Conservation (phyloP, 2,113 vertebrate species). For the Piaya cayana region DNA sequence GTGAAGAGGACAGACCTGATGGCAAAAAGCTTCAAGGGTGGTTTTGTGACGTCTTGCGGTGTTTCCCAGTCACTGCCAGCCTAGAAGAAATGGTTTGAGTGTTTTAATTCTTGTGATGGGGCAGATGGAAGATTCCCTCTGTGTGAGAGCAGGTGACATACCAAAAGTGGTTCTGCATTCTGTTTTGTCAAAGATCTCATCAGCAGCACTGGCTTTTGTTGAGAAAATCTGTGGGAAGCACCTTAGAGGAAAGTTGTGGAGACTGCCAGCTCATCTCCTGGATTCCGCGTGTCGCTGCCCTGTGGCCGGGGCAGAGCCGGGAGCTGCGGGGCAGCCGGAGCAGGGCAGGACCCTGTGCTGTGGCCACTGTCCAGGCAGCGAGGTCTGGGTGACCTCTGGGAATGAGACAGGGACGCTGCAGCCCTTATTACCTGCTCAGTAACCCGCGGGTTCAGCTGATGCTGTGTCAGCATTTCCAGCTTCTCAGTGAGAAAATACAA, state of each 20-base stretch:
- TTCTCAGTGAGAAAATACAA: background rate
- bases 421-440: background rate
- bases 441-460: accelerated
- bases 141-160: background rate
- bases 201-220: background rate
- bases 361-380: background rate
- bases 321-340: background rate
- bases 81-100: background rate
- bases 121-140: background rate
- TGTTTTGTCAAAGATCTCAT: slow-evolving; percentile 15
- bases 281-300: no score
- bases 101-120: background rate
- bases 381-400: background rate
- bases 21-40: background rate
- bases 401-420: background rate
- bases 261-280: background rate
- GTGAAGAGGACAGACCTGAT: background rate
- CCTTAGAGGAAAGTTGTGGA: background rate
- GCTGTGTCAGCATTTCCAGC: background rate
- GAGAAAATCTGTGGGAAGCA: background rate
- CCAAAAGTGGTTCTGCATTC: background rate
- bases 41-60: background rate
- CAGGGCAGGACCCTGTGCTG: no score
- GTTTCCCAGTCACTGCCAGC: background rate
- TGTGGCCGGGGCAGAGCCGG: background rate